These are phyloP conservation scores for Ivindomyrus marchei DNA, from an alignment of 2,113 vertebrate species.

Conservation along the genomic window DNA sequence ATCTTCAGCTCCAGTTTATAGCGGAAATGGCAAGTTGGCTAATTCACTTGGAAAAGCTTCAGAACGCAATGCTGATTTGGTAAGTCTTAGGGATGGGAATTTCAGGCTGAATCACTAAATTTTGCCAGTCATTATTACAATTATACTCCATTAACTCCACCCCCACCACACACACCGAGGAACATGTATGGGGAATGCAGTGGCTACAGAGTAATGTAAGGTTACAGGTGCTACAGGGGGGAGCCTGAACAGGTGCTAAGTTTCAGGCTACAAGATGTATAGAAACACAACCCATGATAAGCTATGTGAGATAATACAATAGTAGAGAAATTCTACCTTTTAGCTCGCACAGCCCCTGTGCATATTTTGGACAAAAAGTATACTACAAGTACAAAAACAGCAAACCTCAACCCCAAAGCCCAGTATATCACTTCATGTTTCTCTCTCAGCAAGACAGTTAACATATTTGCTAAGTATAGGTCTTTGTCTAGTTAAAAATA, in stretches of 20 bases:
- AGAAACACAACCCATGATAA: not conserved
- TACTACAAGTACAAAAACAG: not conserved
- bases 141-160: not conserved
- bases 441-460: not conserved
- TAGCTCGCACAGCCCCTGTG: not conserved
- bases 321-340: not conserved
- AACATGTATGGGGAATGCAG: not conserved
- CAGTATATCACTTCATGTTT: not conserved
- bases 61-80: not conserved
- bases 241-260: not conserved
- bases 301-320: not conserved
- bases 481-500: not conserved
- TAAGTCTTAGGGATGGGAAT: not conserved
- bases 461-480: not conserved
- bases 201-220: not conserved
- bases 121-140: not conserved
- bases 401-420: not conserved
- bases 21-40: not conserved
- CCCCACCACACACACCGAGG: not conserved
- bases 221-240: not conserved
- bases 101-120: not conserved
- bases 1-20: not conserved
- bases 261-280: not conserved
- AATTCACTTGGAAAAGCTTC: not conserved
- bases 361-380: not conserved